Percentiles rank a stretch among this genome's conserved stretches.
Conservation (phyloP, 1,140 invertebrate species). For the Metopolophium dirhodum region DNA sequence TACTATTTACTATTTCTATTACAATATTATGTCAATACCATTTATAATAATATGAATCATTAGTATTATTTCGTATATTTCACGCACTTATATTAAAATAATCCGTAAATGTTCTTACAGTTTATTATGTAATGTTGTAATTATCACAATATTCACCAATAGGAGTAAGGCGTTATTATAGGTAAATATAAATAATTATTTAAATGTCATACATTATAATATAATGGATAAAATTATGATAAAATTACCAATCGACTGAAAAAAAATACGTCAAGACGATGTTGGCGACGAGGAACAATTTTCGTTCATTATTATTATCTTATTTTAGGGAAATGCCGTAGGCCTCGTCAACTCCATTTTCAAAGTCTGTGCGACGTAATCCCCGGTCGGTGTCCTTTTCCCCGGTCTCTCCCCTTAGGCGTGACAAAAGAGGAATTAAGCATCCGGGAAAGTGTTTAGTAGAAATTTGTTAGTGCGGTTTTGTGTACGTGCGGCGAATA, state of each 20-base stretch:
- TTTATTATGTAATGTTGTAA: neutral
- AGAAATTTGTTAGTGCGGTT: constrained; percentile 52
- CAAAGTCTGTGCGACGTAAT: constrained; percentile 31
- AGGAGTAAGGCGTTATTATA: neutral
- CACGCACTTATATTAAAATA: neutral
- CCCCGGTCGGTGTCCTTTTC: neutral
- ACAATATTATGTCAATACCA: neutral
- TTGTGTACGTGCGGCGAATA: constrained; percentile 43
- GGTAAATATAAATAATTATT: neutral
- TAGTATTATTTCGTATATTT: neutral
- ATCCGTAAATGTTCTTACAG: neutral
- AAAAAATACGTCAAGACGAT: neutral
- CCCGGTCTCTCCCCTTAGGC: constrained; percentile 15
- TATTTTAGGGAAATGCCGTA: constrained; percentile 10
- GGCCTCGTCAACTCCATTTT: neutral
- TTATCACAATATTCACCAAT: too few species aligned
- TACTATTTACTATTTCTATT: neutral
- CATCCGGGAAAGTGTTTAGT: constrained; percentile 53
- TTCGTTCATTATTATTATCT: neutral
- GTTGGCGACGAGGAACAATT: neutral
- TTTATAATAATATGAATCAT: neutral
- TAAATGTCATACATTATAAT: neutral
- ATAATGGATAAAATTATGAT: neutral
- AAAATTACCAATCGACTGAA: neutral
- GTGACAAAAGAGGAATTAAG: constrained; percentile 52